Base-by-base conservation (phyloP, 2,888 invertebrate species). In the Incurvaria masculella region DNA sequence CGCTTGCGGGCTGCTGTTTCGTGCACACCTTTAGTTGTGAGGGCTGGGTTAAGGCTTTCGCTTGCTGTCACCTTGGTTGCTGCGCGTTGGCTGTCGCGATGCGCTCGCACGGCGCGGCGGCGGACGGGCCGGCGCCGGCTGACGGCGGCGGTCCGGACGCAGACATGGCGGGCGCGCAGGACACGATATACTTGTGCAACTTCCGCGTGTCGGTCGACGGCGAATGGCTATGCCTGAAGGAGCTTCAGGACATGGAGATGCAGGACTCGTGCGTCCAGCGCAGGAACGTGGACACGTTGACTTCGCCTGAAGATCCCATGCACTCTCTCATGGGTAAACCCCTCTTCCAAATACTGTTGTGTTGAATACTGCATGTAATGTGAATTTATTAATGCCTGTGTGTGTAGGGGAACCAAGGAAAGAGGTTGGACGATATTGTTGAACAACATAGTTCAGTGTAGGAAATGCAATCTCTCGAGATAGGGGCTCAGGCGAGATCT, bases 141-240 rank as follows among this genome's bases (percentile, higher is more conserved):
- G 61, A 61, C 43, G 72, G 68, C 53, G 64, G 62, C 17, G 69
- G 68, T 54, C 60, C 72, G 42, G 76, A 79, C 65, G 70, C 64
- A 62, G 88, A 88, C 60, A 87, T 89, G 85, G 87, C 88, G 59
- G 91, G 91, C 59, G 95, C 94, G 43, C 94, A 95, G 74, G 96
- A 97, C 69, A 97, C 96, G 49, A 95, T 97, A 62, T 97, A 97
- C 75, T 78, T 97, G 69, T 97, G 97, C 80, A 97, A 97, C 71
- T 97, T 97, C 72, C 89, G 97, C 49, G 97, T 97, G 5, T 95
- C 95, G 46, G 97, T 97, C 41, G 96, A 97, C 63, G 97, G 97
- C 51, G 97, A 97, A 69, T 97, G 97, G 97, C 81, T 97, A 50
- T 97, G 97, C 66, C 79, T 97, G 49, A 92, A 94, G 68, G 96